A percentile compares a stretch with the other conserved stretches of the same genome.
These are phyloP conservation scores for Calcarius lapponicus DNA, from an alignment of 2,797 vertebrate species.

Conservation along the genomic window DNA sequence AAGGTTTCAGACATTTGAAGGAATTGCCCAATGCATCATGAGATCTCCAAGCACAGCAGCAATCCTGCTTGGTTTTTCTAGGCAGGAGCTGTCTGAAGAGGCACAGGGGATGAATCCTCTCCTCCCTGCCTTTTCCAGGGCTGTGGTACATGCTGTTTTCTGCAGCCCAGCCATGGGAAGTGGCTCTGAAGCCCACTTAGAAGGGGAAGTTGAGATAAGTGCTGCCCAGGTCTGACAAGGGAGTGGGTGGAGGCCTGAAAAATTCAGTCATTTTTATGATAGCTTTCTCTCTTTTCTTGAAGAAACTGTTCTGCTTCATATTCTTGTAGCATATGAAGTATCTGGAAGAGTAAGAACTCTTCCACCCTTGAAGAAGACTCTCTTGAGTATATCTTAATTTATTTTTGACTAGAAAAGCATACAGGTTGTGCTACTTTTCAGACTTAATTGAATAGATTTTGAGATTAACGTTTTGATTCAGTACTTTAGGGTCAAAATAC, in stretches of 20 bases:
- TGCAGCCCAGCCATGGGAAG: not conserved
- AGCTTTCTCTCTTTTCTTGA: not conserved
- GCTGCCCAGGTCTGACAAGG: not conserved
- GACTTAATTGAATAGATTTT: not conserved
- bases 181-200: not conserved
- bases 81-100: not conserved
- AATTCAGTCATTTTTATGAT: not conserved
- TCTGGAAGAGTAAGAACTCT: not conserved
- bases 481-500: not conserved
- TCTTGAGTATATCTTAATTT: not conserved
- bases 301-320: not conserved
- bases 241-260: not conserved
- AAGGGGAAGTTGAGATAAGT: not conserved
- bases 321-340: not conserved
- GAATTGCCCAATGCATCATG: not conserved
- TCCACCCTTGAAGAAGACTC: not conserved
- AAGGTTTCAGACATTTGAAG: not conserved
- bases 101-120: not conserved
- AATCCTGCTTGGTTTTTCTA: not conserved
- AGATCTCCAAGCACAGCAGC: not conserved
- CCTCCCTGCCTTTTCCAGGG: not conserved
- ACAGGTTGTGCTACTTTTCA: not conserved
- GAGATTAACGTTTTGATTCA: not conserved
- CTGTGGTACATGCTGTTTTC: not conserved
- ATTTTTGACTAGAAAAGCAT: not conserved